Evolutionary conservation across 2,888 invertebrate species (phyloP).

Genomic region (Brachyptera risi): DNA sequence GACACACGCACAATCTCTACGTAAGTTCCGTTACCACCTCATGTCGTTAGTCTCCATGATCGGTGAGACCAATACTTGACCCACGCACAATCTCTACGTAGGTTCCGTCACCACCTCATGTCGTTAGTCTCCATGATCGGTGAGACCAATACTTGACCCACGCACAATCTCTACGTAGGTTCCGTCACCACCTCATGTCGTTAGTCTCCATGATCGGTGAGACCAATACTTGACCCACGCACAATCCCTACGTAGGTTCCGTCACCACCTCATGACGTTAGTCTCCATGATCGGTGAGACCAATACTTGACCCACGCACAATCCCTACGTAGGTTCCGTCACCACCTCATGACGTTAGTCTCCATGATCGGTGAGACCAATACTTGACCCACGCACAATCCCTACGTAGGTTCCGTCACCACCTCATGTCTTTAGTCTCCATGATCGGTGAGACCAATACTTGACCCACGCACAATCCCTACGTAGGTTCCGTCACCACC

Average conservation of each 20-base stretch:
- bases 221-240: no score
- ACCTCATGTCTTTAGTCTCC: slow-evolving; percentile 89
- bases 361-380: slow-evolving; percentile 82
- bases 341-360: slow-evolving; percentile 91
- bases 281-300: slow-evolving; percentile 84
- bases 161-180: no score
- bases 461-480: no score
- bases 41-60: slow-evolving; percentile 94
- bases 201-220: slow-evolving; percentile 85
- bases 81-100: no score
- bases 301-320: no score
- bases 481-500: slow-evolving; percentile 83
- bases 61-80: no score
- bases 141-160: no score
- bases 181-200: slow-evolving; percentile 88
- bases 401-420: no score
- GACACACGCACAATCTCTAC: no score
- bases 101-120: slow-evolving; percentile 85
- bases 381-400: no score
- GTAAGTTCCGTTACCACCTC: slow-evolving; percentile 84
- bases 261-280: slow-evolving; percentile 89
- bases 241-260: no score
- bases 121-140: slow-evolving; percentile 92
- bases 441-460: slow-evolving; percentile 80
- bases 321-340: no score